Conservation (phyloP, 2,888 invertebrate species). For the Melolontha melolontha region DNA sequence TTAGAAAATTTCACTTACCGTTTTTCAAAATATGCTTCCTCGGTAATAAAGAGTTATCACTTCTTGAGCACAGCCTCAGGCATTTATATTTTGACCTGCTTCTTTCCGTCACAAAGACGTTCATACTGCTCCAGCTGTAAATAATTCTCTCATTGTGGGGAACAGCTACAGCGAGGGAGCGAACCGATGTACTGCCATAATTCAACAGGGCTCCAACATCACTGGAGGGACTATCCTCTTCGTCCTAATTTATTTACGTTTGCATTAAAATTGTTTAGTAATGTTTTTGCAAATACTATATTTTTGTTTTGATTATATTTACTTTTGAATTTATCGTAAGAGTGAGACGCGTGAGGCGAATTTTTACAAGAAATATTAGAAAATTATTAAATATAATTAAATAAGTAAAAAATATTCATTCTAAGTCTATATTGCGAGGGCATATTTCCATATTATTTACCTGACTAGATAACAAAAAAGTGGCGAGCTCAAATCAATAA, state of each 20-base stretch:
- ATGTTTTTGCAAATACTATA: too few relatives aligned
- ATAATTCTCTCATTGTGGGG: constrained; percentile 67
- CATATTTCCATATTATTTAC: too few relatives aligned
- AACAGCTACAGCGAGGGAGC: background rate
- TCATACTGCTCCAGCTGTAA: constrained; percentile 84
- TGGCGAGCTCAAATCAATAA: too few relatives aligned
- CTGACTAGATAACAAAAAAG: too few relatives aligned
- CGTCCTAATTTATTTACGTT: constrained; percentile 21
- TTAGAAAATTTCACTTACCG: constrained; percentile 66
- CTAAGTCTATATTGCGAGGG: too few relatives aligned
- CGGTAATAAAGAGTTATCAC: constrained; percentile 56
- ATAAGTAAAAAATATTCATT: too few relatives aligned
- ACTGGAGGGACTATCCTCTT: constrained; percentile 24
- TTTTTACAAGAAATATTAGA: too few relatives aligned
- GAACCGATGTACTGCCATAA: constrained; percentile 35
- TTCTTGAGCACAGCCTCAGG: constrained; percentile 50
- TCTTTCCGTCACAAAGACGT: constrained; percentile 76
- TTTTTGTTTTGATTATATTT: too few relatives aligned
- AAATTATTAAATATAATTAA: too few relatives aligned
- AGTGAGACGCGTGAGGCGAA: too few relatives aligned
- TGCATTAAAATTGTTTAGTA: background rate
- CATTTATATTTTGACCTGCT: constrained; percentile 39
- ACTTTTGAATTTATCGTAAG: too few relatives aligned
- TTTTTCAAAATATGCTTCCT: constrained; percentile 80
- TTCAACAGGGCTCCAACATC: constrained; percentile 15